phyloP scores from a whole-genome alignment of 2,888 invertebrate genomes.

The Oconnorella tubifera region DNA sequence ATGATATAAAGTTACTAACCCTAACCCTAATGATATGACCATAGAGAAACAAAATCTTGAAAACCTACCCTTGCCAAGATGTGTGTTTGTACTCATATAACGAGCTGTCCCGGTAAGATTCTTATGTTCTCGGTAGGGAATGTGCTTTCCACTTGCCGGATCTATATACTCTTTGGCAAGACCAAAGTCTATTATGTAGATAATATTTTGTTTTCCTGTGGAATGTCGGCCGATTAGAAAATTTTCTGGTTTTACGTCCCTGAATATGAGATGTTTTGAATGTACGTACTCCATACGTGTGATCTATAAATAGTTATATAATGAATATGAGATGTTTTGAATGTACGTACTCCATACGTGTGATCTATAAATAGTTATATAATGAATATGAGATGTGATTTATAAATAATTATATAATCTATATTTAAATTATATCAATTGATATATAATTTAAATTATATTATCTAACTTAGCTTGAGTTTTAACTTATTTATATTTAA shows the following conservation, averaged over 20 bases:
- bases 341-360: constrained; percentile 99
- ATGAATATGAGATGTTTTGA: constrained; percentile 96
- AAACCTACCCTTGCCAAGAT: constrained; percentile 86
- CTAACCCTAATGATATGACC: no score
- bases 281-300: constrained; percentile 99
- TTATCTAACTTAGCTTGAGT: no score
- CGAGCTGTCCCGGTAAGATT: constrained; percentile 98
- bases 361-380: no score
- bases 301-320: no score
- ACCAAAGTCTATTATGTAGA: constrained; percentile 99
- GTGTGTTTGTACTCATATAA: constrained; percentile 99
- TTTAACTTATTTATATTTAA: no score
- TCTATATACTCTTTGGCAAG: constrained; percentile 99
- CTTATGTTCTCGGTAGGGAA: constrained; percentile 99
- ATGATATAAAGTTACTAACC: no score
- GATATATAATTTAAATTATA: no score
- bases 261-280: constrained; percentile 95
- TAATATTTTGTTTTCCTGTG: constrained; percentile 95
- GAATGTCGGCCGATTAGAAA: constrained; percentile 97
- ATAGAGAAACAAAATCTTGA: no score
- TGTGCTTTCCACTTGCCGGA: constrained; percentile 88
- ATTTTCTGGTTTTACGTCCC: constrained; percentile 99
- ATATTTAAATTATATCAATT: no score
- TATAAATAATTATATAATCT: no score
- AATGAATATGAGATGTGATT: constrained; percentile 94